Base-by-base conservation (phyloP, 1,140 invertebrate genomes). In the Drosophila jambulina region DNA sequence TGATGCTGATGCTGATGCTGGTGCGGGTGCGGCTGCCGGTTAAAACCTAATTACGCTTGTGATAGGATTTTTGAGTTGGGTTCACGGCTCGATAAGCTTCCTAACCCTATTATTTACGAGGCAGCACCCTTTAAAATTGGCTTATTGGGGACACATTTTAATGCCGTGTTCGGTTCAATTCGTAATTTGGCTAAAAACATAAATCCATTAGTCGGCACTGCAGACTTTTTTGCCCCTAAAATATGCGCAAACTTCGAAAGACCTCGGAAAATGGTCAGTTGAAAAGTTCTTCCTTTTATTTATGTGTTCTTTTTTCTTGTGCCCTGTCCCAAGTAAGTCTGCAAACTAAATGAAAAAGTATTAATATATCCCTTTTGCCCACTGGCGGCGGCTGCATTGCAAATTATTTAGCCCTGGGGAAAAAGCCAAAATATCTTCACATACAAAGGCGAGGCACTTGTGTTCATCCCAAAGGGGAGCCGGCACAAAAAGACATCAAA, bases 281-380 rank as follows among this genome's bases (percentile, higher is more conserved):
- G 56, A 49, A 74, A 86, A 86, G 71, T 88, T 88, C 76, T 49
- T 13, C 32, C n/a, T 29, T 21, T 25, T 53, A 54, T 48, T 48
- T 48, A 48, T 25, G 23, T 48, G 8, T 17, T 19, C 19, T 57
- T 74, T 51, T 57, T 9, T 27, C 13, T 34, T 34, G 15, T 48
- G 15, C 15, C 48, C 38, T 19, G 12, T 27, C 48, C 49, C 27
- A 21, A 51, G 49, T 21, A 51, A 51, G 71, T 74, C 71, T 32
- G 71, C 62, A 70, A 87, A 83, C 80, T 88, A 87, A 87, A 88
- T 84, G 84, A 87, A 78, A 87, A 87, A 84, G 85, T 90, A 87
- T 88, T 84, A 90, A 90, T 88, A 80, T 69, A 72, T 88, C 69
- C 85, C 82, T 63, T 77, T 62, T 70, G 80, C 67, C 64, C 61